These are phyloP conservation scores for Ectobius pallidus DNA, from an alignment of 2,888 invertebrate species.

Conservation along the genomic window DNA sequence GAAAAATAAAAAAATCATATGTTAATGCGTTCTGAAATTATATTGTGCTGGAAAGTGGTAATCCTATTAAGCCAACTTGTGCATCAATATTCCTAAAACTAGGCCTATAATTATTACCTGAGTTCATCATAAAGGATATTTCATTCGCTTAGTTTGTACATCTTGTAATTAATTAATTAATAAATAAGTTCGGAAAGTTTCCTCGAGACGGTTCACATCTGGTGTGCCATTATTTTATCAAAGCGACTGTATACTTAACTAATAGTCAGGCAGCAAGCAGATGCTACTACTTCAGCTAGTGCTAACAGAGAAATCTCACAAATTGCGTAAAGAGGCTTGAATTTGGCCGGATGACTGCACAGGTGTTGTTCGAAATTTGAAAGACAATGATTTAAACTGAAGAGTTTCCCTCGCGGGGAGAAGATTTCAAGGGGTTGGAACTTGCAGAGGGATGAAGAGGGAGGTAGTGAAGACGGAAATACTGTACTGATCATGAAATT, in stretches of 20 bases:
- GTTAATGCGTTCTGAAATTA: too few relatives aligned
- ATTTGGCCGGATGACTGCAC: slow-evolving; percentile 34
- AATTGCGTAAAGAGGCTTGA: slow-evolving; percentile 38
- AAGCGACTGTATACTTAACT: slow-evolving; percentile 17
- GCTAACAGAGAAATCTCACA: slow-evolving; percentile 28
- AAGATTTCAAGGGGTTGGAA: neutral
- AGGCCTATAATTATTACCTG: too few relatives aligned
- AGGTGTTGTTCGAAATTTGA: slow-evolving; percentile 34
- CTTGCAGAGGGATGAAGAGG: neutral
- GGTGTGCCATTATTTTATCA: neutral
- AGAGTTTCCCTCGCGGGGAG: neutral
- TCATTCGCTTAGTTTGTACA: too few relatives aligned
- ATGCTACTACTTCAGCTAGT: slow-evolving; percentile 24
- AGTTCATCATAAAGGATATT: too few relatives aligned
- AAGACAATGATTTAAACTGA: slow-evolving; percentile 33
- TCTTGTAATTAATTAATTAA: too few relatives aligned
- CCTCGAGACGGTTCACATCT: too few relatives aligned
- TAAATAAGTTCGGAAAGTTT: too few relatives aligned
- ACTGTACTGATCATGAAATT: slow-evolving; percentile 14
- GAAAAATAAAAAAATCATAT: too few relatives aligned
- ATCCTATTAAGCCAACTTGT: too few relatives aligned
- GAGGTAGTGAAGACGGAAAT: neutral
- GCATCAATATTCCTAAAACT: too few relatives aligned
- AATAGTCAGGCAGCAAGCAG: slow-evolving; percentile 4
- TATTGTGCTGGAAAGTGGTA: too few relatives aligned